Conservation (phyloP, 2,888 invertebrate genomes). For the Dastarcus helophoroides region DNA sequence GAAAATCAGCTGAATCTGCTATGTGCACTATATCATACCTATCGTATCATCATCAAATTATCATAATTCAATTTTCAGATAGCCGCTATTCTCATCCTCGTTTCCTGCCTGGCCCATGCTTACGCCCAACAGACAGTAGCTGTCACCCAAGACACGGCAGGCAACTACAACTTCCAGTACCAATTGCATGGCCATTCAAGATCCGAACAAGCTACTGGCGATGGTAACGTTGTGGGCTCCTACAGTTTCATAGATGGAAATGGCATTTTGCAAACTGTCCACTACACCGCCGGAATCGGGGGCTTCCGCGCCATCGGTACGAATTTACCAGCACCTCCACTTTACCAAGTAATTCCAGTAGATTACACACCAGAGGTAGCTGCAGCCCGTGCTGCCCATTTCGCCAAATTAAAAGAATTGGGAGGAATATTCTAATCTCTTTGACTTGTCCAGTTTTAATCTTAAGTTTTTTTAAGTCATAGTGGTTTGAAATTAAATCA, state of each 20-base stretch:
- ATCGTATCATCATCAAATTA: no score
- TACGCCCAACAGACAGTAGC: slow-evolving; percentile 13
- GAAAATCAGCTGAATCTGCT: no score
- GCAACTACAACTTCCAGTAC: slow-evolving; percentile 18
- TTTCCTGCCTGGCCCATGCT: no score
- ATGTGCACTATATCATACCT: no score
- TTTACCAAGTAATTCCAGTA: slow-evolving; percentile 11
- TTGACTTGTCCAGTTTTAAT: no score
- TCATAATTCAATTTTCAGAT: no score
- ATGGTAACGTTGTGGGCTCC: slow-evolving; percentile 17
- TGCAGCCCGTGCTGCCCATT: slow-evolving; percentile 16
- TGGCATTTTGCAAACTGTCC: slow-evolving; percentile 15
- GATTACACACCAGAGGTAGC: slow-evolving; percentile 19
- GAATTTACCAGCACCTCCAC: slow-evolving; percentile 15
- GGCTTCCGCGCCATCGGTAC: slow-evolving; percentile 16
- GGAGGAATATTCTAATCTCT: no score
- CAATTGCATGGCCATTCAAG: slow-evolving; percentile 15
- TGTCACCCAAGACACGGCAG: slow-evolving; percentile 18
- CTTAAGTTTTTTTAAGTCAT: no score
- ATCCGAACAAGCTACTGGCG: slow-evolving; percentile 15
- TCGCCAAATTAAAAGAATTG: no score
- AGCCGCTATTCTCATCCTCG: no score
- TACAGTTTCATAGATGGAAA: slow-evolving; percentile 19
- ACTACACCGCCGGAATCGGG: slow-evolving; percentile 16
- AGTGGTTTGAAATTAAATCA: no score